Conservation (phyloP, 2,113 vertebrate genomes). For the Cromileptes altivelis region DNA sequence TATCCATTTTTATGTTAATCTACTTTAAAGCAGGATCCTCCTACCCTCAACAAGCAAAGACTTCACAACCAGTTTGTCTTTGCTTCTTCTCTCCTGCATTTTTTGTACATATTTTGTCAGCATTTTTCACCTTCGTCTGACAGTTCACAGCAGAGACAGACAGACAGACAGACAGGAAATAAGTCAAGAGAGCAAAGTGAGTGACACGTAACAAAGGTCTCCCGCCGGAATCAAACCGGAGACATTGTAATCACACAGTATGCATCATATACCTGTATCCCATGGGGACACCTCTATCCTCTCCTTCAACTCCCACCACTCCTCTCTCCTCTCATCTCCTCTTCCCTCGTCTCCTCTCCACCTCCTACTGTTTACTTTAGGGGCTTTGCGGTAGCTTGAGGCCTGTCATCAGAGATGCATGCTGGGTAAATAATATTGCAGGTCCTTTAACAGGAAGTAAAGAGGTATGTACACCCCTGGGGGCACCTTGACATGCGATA, state of each 20-base stretch:
- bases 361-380: conserved; percentile 61
- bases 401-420: conserved; percentile 65
- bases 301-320: background rate
- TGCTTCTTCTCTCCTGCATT: background rate
- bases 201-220: conserved; percentile 4
- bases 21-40: background rate
- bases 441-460: conserved; percentile 63
- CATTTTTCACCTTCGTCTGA: background rate
- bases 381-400: conserved; percentile 57
- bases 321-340: background rate
- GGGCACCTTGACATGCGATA: conserved; percentile 64
- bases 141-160: background rate
- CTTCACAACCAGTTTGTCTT: background rate
- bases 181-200: background rate
- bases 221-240: background rate
- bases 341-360: conserved; percentile 10
- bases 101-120: background rate
- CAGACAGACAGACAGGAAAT: background rate
- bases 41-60: no score
- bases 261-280: background rate
- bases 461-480: conserved; percentile 53
- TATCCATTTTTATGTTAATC: background rate
- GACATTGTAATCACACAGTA: background rate
- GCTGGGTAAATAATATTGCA: conserved; percentile 79
- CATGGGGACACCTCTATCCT: background rate